These are phyloP conservation scores for Clarias batrachus DNA, from an alignment of 2,113 vertebrate species.

Conservation along the genomic window DNA sequence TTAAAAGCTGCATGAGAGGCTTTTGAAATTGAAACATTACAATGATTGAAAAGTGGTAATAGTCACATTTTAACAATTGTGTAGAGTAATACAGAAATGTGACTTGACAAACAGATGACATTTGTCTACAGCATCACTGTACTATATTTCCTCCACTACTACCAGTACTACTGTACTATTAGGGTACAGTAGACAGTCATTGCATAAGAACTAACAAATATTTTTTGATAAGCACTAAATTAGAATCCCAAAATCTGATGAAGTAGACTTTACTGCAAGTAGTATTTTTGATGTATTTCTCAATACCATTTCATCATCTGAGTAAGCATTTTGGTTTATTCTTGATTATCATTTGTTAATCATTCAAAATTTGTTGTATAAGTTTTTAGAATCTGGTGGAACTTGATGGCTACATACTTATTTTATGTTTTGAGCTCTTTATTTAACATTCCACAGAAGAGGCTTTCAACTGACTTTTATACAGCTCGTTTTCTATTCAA, in stretches of 20 bases:
- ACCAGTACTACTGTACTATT: too few species aligned
- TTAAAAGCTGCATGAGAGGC: too few species aligned
- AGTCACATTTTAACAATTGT: too few species aligned
- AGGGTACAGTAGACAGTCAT: too few species aligned
- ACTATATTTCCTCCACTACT: neutral
- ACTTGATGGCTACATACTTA: neutral
- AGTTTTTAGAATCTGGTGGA: neutral
- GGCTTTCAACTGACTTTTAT: neutral
- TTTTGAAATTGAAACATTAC: too few species aligned
- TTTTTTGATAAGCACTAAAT: too few species aligned
- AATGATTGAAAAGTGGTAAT: too few species aligned
- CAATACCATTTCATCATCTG: neutral
- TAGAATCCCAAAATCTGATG: too few species aligned
- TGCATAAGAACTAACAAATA: too few species aligned
- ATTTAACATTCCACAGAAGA: neutral
- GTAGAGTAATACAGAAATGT: neutral
- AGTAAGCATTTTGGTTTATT: neutral
- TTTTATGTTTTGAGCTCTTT: neutral
- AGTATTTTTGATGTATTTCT: neutral
- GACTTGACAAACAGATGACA: neutral
- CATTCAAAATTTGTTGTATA: neutral
- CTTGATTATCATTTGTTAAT: neutral
- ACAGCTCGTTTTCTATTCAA: neutral
- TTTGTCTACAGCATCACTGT: neutral
- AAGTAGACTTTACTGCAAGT: too few species aligned